These are phyloP conservation scores for Gadus macrocephalus DNA, from an alignment of 2,113 vertebrate species.

Conservation along the genomic window DNA sequence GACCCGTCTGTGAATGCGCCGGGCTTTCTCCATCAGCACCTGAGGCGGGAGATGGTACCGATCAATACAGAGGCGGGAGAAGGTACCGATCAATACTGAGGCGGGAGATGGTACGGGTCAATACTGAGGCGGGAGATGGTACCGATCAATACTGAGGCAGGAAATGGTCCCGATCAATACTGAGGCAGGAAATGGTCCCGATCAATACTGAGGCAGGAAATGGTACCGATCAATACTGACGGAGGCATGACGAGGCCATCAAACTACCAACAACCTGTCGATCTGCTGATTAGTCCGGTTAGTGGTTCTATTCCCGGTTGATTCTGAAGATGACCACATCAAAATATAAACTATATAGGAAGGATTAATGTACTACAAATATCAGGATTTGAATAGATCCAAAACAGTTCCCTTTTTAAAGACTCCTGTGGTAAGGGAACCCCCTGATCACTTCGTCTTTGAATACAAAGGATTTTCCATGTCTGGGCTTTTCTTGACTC, in stretches of 20 bases:
- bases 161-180: no score
- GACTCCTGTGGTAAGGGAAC: no score
- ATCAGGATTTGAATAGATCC: no score
- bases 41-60: constrained; percentile 30
- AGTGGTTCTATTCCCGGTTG: not conserved
- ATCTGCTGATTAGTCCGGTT: not conserved
- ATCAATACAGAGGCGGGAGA: not conserved
- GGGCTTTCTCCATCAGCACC: constrained; percentile 73
- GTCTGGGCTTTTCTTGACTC: no score
- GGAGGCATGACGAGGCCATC: not conserved
- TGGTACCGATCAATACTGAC: not conserved
- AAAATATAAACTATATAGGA: no score
- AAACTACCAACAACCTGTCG: not conserved
- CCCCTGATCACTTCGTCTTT: no score
- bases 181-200: no score
- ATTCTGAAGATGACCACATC: no score
- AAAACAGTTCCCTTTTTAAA: no score
- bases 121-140: not conserved
- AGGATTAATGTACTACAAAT: no score
- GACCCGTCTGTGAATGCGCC: constrained; percentile 71
- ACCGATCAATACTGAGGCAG: not conserved
- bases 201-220: no score
- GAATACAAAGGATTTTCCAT: no score
- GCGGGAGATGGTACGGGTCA: not conserved
- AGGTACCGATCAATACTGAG: not conserved